Percentiles rank a stretch among this genome's conserved stretches.
These are phyloP conservation scores for Molothrus aeneus DNA, from an alignment of 2,797 vertebrate species.

Conservation along the genomic window DNA sequence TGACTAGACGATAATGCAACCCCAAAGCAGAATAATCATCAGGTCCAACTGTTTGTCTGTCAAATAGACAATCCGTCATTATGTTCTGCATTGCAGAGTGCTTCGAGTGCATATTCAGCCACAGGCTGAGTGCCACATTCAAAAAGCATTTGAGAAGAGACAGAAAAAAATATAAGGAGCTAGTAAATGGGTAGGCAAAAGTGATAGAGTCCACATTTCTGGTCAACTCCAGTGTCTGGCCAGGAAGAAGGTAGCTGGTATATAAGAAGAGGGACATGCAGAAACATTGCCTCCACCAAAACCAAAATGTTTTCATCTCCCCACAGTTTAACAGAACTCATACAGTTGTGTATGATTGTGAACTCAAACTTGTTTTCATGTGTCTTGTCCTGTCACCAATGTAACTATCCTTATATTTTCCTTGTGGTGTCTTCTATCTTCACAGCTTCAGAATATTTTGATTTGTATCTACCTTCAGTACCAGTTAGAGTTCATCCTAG, in stretches of 20 bases:
- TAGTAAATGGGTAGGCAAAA: not conserved
- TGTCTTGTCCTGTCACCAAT: not conserved
- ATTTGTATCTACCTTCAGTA: not conserved
- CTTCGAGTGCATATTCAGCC: constrained; percentile 53
- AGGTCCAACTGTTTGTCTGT: constrained; percentile 42
- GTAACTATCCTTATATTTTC: constrained; percentile 33
- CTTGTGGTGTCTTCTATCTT: constrained; percentile 41
- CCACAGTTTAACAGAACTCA: constrained; percentile 3
- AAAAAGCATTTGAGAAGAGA: constrained; percentile 31
- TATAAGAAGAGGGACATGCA: not conserved
- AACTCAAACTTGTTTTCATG: constrained; percentile 22
- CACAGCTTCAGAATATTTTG: constrained; percentile 48
- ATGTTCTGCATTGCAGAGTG: constrained; percentile 59
- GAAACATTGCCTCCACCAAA: not conserved
- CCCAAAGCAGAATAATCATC: constrained; percentile 3
- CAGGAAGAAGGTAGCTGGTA: not conserved
- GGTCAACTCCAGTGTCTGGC: not conserved
- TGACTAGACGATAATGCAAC: not conserved
- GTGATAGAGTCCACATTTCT: not conserved
- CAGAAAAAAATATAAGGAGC: constrained; percentile 39
- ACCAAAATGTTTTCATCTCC: constrained; percentile 10
- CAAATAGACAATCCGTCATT: constrained; percentile 15
- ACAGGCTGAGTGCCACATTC: constrained; percentile 40
- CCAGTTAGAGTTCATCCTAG: constrained; percentile 78
- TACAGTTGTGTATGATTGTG: not conserved